A percentile compares a stretch with the other conserved stretches of the same genome.
These are phyloP conservation scores for Callopanchax toddi DNA, from an alignment of 2,113 vertebrate genomes.

Conservation along the genomic window DNA sequence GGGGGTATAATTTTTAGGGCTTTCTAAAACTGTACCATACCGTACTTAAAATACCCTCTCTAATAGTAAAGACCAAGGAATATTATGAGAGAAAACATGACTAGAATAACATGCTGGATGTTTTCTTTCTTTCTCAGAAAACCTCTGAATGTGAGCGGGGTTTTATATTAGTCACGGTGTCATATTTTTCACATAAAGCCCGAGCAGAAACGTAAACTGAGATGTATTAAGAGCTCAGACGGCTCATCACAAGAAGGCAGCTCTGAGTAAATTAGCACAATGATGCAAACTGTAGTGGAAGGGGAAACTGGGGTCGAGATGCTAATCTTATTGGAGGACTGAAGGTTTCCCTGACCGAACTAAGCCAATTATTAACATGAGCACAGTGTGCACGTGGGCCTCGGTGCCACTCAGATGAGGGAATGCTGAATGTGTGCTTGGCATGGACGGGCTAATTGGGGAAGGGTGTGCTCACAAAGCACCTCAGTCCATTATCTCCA, in stretches of 20 bases:
- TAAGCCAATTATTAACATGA: slow-evolving; percentile 53
- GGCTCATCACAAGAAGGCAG: slow-evolving; percentile 1
- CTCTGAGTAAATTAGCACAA: slow-evolving; percentile 17
- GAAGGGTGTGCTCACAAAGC: slow-evolving; percentile 48
- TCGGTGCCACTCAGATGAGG: slow-evolving; percentile 42
- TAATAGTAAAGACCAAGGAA: too few relatives aligned
- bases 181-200: slow-evolving; percentile 35
- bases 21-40: too few relatives aligned
- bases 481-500: slow-evolving; percentile 67
- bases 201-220: slow-evolving; percentile 14
- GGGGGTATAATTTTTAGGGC: too few relatives aligned
- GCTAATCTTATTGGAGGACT: slow-evolving; percentile 31
- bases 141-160: neutral
- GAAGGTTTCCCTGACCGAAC: slow-evolving; percentile 32
- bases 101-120: too few relatives aligned
- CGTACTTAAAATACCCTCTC: too few relatives aligned
- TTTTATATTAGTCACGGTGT: neutral
- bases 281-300: slow-evolving; percentile 15
- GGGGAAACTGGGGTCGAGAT: slow-evolving; percentile 10
- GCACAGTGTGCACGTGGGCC: slow-evolving; percentile 14
- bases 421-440: slow-evolving; percentile 37
- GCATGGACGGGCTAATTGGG: slow-evolving; percentile 65
- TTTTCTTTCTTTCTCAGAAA: slow-evolving; percentile 14
- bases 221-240: neutral
- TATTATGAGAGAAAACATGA: too few relatives aligned